phyloP scores from a whole-genome alignment of 1,140 invertebrate genomes.

The Diprion similis region DNA sequence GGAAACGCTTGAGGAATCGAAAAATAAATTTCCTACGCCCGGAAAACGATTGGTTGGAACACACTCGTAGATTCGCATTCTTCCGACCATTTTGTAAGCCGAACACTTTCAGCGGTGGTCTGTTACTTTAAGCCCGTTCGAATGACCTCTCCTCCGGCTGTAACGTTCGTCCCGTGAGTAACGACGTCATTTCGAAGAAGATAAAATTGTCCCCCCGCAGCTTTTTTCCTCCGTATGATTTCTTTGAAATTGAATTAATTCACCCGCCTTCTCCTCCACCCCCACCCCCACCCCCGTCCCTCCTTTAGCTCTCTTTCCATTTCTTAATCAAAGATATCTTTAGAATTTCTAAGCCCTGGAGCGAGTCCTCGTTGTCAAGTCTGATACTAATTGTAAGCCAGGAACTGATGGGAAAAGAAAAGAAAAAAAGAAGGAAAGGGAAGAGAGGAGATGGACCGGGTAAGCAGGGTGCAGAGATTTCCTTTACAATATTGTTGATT shows the following conservation, averaged over 20 bases:
- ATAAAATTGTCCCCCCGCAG: constrained; percentile 2
- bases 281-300: no score
- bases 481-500: neutral
- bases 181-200: constrained; percentile 2
- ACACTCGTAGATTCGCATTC: neutral
- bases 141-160: neutral
- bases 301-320: neutral
- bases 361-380: neutral
- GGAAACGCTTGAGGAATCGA: neutral
- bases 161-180: neutral
- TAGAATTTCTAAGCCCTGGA: neutral
- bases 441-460: neutral
- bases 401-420: neutral
- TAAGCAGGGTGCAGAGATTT: neutral
- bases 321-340: neutral
- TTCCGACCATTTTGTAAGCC: neutral
- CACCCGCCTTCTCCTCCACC: neutral
- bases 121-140: constrained; percentile 5
- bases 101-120: constrained; percentile 1
- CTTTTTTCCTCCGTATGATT: neutral
- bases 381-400: no score
- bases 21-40: constrained; percentile 4
- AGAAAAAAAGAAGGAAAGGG: no score
- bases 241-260: neutral
- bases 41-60: neutral